Conservation (phyloP, 2,797 vertebrate genomes). For the Linurgus olivaceus region DNA sequence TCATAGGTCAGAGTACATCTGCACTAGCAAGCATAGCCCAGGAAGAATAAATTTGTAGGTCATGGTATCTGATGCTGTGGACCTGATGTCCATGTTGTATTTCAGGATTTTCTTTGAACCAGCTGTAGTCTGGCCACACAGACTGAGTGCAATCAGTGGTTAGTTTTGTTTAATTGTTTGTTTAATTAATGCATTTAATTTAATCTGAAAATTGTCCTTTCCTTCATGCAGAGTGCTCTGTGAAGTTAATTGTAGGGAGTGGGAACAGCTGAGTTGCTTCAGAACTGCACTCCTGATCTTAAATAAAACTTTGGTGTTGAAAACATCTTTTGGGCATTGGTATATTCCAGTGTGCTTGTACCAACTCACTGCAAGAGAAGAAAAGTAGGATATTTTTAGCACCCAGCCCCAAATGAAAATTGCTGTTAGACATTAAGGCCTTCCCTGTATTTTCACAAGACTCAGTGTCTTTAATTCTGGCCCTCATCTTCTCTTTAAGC, state of each 20-base stretch:
- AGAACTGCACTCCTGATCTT: background rate
- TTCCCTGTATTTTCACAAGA: background rate
- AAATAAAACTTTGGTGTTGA: background rate
- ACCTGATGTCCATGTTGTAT: fast-evolving
- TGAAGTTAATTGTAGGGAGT: background rate
- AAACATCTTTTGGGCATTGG: background rate
- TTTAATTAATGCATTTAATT: background rate
- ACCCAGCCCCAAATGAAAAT: background rate
- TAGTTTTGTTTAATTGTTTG: background rate
- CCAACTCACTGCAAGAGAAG: background rate
- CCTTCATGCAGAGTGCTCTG: background rate
- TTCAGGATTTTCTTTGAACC: background rate
- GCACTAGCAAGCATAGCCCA: background rate
- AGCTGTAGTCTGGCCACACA: background rate
- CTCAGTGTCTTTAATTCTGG: background rate
- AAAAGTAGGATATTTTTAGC: background rate
- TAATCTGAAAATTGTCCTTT: background rate
- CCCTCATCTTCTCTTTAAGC: background rate
- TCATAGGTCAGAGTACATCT: background rate
- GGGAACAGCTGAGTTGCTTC: background rate
- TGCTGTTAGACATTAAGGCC: background rate
- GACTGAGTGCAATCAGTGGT: background rate
- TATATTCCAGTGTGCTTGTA: background rate
- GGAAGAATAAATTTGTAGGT: background rate
- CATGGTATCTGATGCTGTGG: background rate